Base-by-base conservation (phyloP, 1,140 invertebrate species). In the Leptestheria dahalacensis region DNA sequence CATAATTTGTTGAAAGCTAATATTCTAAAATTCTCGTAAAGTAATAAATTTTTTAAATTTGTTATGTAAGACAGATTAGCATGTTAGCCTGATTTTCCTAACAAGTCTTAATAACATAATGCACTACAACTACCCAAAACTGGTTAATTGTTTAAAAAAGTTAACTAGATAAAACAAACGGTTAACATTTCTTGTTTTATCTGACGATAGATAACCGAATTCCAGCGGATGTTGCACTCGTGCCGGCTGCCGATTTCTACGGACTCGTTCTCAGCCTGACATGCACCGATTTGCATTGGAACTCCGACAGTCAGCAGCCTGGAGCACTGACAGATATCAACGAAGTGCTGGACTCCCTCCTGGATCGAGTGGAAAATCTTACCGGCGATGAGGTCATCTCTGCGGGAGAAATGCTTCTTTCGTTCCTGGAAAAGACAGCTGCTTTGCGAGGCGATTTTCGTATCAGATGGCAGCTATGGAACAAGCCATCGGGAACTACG, bases 151-250 rank as follows among this genome's bases (percentile, higher is more conserved):
- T n/a, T n/a, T n/a, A n/a, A n/a, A n/a, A n/a, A n/a, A n/a, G n/a
- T n/a, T n/a, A n/a, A n/a, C n/a, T n/a, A n/a, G n/a, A n/a, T n/a
- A n/a, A n/a, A n/a, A n/a, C n/a, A n/a, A n/a, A n/a, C n/a, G n/a
- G n/a, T n/a, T n/a, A n/a, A n/a, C n/a, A n/a, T n/a, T n/a, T n/a
- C n/a, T n/a, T n/a, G n/a, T n/a, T n/a, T n/a, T n/a, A n/a, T n/a
- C n/a, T n/a, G n/a, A n/a, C n/a, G n/a, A n/a, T n/a, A n/a, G 54
- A 56, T 20, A 56, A 56, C 25, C 54, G 54, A 1, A 26, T 56
- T 24, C 54, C 54, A 11, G 29, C 23, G 12, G 23, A 24, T 11
- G n/a, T 56, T 20, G 18, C 54, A 33, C 54, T 26, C 10, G 20
- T 56, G 9, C 20, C 54, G 12, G 18, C 54, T 11, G 54, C 24